Evolutionary conservation across 2,888 invertebrate species (phyloP).

Genomic region (Aspidiotus destructor): DNA sequence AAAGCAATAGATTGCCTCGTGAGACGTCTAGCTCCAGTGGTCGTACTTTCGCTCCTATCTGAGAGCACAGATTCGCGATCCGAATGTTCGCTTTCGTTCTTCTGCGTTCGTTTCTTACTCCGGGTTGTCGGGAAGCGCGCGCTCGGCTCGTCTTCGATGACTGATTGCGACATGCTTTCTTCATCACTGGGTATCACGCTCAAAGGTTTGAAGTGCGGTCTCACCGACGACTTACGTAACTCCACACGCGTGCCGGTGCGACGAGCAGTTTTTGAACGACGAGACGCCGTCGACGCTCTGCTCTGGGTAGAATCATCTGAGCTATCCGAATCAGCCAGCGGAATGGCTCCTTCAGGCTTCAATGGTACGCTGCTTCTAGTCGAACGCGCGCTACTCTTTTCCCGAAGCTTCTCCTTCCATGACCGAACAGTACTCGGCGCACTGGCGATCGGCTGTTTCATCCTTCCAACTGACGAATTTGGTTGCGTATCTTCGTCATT

Average conservation of each 20-base stretch:
- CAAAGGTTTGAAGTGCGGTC: slow-evolving; percentile 23
- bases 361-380: too few relatives aligned
- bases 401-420: too few relatives aligned
- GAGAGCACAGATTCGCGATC: slow-evolving; percentile 17
- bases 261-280: slow-evolving; percentile 1
- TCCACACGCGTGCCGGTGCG: slow-evolving; percentile 10
- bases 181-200: slow-evolving; percentile 21
- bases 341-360: too few relatives aligned
- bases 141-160: slow-evolving; percentile 8
- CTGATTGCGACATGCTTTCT: slow-evolving; percentile 13
- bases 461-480: too few relatives aligned
- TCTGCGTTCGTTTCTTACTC: not conserved
- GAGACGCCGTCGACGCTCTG: slow-evolving; percentile 15
- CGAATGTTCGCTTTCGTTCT: slow-evolving; percentile 6
- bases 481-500: too few relatives aligned
- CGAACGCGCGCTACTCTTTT: too few relatives aligned
- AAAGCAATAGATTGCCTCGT: too few relatives aligned
- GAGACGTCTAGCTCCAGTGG: not conserved
- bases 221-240: slow-evolving; percentile 19
- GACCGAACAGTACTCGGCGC: too few relatives aligned
- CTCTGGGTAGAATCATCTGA: slow-evolving; percentile 24
- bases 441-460: too few relatives aligned
- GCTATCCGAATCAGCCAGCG: slow-evolving; percentile 4
- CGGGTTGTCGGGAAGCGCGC: not conserved
- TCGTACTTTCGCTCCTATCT: slow-evolving; percentile 5